Evolutionary conservation across 2,113 vertebrate genomes (phyloP).

Genomic region (Rousettus leschenaultii): DNA sequence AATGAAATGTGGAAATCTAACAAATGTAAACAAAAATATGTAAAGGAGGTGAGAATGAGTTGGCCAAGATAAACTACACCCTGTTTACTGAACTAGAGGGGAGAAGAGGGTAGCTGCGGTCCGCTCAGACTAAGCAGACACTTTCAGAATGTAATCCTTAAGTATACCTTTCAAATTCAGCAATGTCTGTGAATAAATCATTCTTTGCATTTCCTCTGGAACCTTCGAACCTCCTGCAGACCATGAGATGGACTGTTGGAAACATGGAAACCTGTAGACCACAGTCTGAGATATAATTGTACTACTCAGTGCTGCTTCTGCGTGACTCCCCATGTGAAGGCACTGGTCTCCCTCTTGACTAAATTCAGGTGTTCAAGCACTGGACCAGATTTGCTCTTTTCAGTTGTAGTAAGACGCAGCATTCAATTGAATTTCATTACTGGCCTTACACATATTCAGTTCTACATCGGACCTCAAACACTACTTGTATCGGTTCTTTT

Average conservation of each 20-base stretch:
- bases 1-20: background rate
- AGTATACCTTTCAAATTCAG: background rate
- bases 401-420: background rate
- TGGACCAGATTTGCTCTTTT: background rate
- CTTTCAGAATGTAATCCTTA: background rate
- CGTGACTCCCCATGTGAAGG: fast-evolving
- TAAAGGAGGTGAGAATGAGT: background rate
- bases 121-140: background rate
- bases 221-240: background rate
- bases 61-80: background rate
- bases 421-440: background rate
- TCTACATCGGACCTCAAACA: background rate
- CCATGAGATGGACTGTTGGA: background rate
- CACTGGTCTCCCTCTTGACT: background rate
- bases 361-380: background rate
- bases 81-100: background rate
- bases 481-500: background rate
- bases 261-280: background rate
- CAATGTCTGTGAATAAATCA: background rate
- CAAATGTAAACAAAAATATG: background rate
- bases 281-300: fast-evolving
- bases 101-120: background rate
- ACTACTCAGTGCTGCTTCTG: background rate
- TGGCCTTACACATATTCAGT: background rate
- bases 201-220: slow-evolving; percentile 33